Base-by-base conservation (phyloP, 2,113 vertebrate species). In the Mellivora capensis region DNA sequence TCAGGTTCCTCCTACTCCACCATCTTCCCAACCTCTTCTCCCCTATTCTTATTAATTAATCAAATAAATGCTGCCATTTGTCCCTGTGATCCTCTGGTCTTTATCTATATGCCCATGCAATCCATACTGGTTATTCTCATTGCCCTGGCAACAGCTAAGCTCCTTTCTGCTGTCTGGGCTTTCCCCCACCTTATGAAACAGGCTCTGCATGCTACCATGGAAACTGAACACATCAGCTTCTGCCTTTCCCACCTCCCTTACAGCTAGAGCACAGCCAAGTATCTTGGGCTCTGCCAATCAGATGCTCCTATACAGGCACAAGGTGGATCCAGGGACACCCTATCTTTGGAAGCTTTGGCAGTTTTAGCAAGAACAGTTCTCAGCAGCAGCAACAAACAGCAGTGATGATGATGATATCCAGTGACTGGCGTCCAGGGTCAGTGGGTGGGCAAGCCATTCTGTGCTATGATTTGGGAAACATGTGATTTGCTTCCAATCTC, bases 131-230 rank as follows among this genome's bases (percentile, higher is more conserved):
- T 79, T 47, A 17, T n/a, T 59, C 77, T 54, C 5, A 0, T 52
- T 27, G 49, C 29, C 14, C 0, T 0, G 17, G 2, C 21, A 34
- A 31, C 7, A 4, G n/a, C 27, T 27, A 54, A 39, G 6, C 7
- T 21, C 13, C 6, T 34, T 71, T 52, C 44, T 14, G 7, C 14
- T 21, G 29, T 2, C 21, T 42, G 11, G 20, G 25, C 5, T 81
- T 9, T 39, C 18, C 49, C 3, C 20, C 1, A 39, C 12, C 47
- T 83, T 61, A 12, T 83, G 44, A 54, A 59, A 69, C 11, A 25
- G 42, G 18, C 4, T 25, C 12, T 42, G 27, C 12, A 6, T 34
- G 11, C 34, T 37, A 23, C 49, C 47, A 27, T 86, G 52, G 12
- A 54, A 52, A 64, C 4, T 3, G 18, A 6, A 17, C 15, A 20